phyloP scores from a whole-genome alignment of 2,797 vertebrate species.

The Eutrigla gurnardus region DNA sequence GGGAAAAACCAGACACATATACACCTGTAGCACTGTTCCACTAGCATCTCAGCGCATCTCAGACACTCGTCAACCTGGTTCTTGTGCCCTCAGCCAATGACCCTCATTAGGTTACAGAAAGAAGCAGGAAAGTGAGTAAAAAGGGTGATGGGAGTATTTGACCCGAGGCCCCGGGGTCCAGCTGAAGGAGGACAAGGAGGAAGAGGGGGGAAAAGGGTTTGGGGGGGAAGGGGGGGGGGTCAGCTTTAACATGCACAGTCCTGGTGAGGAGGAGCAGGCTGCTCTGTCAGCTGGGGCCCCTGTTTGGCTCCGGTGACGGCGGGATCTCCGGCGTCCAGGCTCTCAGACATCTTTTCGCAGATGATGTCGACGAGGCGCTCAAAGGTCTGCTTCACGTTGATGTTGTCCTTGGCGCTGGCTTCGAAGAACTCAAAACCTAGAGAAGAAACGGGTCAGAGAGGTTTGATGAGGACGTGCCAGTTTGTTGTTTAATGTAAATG shows the following conservation, averaged over 20 bases:
- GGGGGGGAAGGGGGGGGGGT: constrained; percentile 17
- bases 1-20: constrained; percentile 24
- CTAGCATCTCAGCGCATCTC: constrained; percentile 39
- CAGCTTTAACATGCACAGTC: constrained; percentile 93
- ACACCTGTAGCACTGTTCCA: constrained; percentile 4
- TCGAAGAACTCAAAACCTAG: constrained; percentile 96
- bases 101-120: constrained; percentile 37
- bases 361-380: constrained; percentile 97
- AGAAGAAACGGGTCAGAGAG: constrained; percentile 5
- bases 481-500: too few species aligned
- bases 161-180: constrained; percentile 50
- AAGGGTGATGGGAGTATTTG: constrained; percentile 45
- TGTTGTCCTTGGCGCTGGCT: constrained; percentile 98
- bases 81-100: constrained; percentile 44
- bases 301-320: constrained; percentile 94
- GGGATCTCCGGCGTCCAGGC: constrained; percentile 92
- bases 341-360: constrained; percentile 99
- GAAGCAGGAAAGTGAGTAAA: constrained; percentile 56
- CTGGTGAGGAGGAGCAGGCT: constrained; percentile 92
- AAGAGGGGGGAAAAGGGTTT: constrained; percentile 30
- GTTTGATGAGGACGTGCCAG: background rate
- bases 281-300: constrained; percentile 95
- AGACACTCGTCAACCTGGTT: constrained; percentile 55
- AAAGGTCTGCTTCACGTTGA: constrained; percentile 98
- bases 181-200: constrained; percentile 44